phyloP scores from a whole-genome alignment of 2,888 invertebrate genomes.

The Phalangium opilio region DNA sequence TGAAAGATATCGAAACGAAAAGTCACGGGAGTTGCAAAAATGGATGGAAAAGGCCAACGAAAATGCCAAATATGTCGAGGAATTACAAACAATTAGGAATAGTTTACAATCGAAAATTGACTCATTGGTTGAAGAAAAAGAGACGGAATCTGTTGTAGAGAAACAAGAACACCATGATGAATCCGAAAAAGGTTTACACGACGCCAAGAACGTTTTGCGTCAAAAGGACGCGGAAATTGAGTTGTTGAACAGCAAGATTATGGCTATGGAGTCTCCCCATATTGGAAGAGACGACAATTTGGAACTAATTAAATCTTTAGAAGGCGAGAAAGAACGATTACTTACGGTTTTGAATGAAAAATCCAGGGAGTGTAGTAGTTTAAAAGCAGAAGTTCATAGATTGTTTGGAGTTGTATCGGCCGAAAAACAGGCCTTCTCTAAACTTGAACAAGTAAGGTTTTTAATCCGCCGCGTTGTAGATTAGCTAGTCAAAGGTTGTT shows the following conservation, averaged over 20 bases:
- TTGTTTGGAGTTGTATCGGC: slow-evolving; percentile 30
- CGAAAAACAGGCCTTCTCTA: slow-evolving; percentile 28
- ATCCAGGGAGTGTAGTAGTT: slow-evolving; percentile 29
- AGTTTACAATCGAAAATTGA: too few species aligned
- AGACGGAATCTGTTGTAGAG: too few species aligned
- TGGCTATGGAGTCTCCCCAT: neutral
- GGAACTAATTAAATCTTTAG: slow-evolving; percentile 14
- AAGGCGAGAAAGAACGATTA: slow-evolving; percentile 30
- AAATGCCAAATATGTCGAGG: too few species aligned
- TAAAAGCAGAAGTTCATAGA: slow-evolving; percentile 30
- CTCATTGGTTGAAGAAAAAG: too few species aligned
- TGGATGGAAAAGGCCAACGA: too few species aligned
- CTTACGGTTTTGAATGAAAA: slow-evolving; percentile 32
- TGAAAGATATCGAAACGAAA: too few species aligned
- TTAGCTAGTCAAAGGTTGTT: too few species aligned
- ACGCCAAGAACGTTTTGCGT: neutral
- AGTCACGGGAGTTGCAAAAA: too few species aligned
- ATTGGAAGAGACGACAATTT: neutral
- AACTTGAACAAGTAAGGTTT: slow-evolving; percentile 26
- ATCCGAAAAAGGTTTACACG: too few species aligned
- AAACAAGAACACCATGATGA: too few species aligned
- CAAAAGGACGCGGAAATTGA: slow-evolving; percentile 1
- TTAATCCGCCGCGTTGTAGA: too few species aligned
- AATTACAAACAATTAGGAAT: too few species aligned
- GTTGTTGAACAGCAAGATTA: neutral